Percentiles rank a stretch among this genome's conserved stretches.
Evolutionary conservation across 2,113 vertebrate species (phyloP).

Genomic region (Galbula dea): DNA sequence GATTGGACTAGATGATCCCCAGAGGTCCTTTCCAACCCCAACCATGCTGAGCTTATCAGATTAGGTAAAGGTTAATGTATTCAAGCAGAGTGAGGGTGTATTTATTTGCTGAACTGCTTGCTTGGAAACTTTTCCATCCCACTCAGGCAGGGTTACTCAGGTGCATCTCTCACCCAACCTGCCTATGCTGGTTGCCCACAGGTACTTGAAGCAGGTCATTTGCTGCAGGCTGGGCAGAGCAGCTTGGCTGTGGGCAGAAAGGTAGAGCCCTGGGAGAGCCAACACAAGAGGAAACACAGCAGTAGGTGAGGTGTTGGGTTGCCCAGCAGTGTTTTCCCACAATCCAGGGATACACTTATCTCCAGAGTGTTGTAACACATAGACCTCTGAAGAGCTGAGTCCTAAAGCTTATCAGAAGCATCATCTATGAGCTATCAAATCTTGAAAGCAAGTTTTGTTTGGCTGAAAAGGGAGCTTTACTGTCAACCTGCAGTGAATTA

Average conservation of each 20-base stretch:
- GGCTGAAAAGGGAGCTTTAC: not conserved
- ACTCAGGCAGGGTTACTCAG: not conserved
- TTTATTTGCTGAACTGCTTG: not conserved
- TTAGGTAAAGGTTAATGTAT: not conserved
- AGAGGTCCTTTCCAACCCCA: too few relatives aligned
- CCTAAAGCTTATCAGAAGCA: constrained; percentile 19
- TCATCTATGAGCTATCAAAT: constrained; percentile 27
- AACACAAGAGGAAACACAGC: not conserved
- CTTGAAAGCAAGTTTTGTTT: not conserved
- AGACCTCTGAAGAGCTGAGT: constrained; percentile 8
- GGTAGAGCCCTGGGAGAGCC: not conserved
- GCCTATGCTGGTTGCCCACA: not conserved
- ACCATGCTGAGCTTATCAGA: too few relatives aligned
- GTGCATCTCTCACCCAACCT: not conserved
- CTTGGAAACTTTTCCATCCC: not conserved
- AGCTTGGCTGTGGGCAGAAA: not conserved
- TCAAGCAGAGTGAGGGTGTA: not conserved
- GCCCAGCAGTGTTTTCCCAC: not conserved
- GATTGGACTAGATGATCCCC: too few relatives aligned
- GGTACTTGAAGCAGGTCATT: not conserved
- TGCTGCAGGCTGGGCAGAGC: not conserved
- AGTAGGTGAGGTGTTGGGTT: not conserved
- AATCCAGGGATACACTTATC: not conserved
- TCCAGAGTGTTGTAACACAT: not conserved
- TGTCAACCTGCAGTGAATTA: not conserved